Conservation (phyloP, 2,888 invertebrate species). For the Synergus japonicus region DNA sequence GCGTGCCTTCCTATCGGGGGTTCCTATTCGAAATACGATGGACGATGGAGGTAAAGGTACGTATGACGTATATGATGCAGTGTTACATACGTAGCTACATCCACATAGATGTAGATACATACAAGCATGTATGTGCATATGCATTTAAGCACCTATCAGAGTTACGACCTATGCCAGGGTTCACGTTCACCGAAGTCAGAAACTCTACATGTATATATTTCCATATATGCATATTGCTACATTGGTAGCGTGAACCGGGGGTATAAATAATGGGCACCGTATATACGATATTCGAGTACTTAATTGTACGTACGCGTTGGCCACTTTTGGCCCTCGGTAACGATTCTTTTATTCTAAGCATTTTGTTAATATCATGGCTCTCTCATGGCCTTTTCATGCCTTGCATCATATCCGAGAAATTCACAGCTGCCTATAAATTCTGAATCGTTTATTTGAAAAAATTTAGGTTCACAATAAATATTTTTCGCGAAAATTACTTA, state of each 20-base stretch:
- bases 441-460: background rate
- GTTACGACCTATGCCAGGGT: slow-evolving; percentile 30
- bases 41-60: slow-evolving; percentile 38
- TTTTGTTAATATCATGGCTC: background rate
- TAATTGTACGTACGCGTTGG: slow-evolving; percentile 45
- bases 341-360: slow-evolving; percentile 17
- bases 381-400: background rate
- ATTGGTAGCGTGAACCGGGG: slow-evolving; percentile 60
- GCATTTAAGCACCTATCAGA: slow-evolving; percentile 15
- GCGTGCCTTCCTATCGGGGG: slow-evolving; percentile 66
- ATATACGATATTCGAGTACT: slow-evolving; percentile 30
- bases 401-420: slow-evolving; percentile 42
- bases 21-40: slow-evolving; percentile 51
- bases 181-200: slow-evolving; percentile 11
- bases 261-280: slow-evolving; percentile 50
- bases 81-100: slow-evolving; percentile 2
- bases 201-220: background rate
- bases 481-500: no score
- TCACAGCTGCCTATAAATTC: background rate
- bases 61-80: slow-evolving; percentile 49
- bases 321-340: slow-evolving; percentile 55
- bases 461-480: no score
- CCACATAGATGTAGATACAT: background rate
- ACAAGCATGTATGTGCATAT: background rate
- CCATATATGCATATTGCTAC: slow-evolving; percentile 25